A percentile compares a stretch with the other conserved stretches of the same genome.
These are phyloP conservation scores for Harpagifer antarcticus DNA, from an alignment of 2,797 vertebrate genomes.

Conservation along the genomic window DNA sequence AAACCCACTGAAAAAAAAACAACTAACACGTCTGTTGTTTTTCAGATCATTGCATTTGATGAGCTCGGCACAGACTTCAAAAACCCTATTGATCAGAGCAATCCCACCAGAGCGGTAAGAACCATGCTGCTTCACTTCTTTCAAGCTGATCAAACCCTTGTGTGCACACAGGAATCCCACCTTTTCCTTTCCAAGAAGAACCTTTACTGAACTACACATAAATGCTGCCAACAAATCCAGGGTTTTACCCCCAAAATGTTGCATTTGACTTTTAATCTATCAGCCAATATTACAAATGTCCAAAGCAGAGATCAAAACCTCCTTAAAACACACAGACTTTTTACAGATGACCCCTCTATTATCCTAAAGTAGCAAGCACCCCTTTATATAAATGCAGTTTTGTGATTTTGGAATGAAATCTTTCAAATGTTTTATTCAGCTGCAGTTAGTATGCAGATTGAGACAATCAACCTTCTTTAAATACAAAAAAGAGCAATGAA, in stretches of 20 bases:
- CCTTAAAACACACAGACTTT: background rate
- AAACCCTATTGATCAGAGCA: conserved; percentile 96
- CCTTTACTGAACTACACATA: conserved; percentile 9
- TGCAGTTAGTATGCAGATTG: conserved; percentile 56
- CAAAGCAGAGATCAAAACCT: background rate
- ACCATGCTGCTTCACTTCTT: conserved; percentile 52
- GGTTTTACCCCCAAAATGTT: background rate
- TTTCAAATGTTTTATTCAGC: conserved; percentile 22
- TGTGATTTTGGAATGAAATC: conserved; percentile 1
- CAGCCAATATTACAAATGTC: background rate
- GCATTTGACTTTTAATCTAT: background rate
- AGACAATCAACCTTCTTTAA: conserved; percentile 49
- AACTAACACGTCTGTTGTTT: conserved; percentile 48
- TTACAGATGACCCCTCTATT: background rate
- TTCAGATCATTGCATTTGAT: conserved; percentile 95
- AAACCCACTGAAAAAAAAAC: conserved; percentile 16
- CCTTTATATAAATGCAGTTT: conserved; percentile 14
- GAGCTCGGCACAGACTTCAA: conserved; percentile 96
- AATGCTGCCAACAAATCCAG: background rate
- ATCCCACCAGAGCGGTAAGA: conserved; percentile 95
- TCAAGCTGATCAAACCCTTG: conserved; percentile 51
- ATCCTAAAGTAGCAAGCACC: background rate
- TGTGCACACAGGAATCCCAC: conserved; percentile 36
- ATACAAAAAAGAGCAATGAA: conserved; percentile 47
- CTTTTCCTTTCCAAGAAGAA: conserved; percentile 23